Evolutionary conservation across 2,797 vertebrate species (phyloP).

Genomic region (Mormyrus proboscirostris): DNA sequence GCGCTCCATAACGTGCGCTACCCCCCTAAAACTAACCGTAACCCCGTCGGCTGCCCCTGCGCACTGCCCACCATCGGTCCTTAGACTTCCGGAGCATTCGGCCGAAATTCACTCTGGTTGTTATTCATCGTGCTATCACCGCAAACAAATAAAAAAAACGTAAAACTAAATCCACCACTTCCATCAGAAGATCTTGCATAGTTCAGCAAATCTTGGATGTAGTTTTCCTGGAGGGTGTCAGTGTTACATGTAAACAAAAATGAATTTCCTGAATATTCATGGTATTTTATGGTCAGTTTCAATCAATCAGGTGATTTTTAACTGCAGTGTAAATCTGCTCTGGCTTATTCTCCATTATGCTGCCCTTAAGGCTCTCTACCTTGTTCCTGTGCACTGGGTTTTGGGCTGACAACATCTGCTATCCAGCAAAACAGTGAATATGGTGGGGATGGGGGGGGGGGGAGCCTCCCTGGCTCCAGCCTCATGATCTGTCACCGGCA

Average conservation of each 20-base stretch:
- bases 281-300: slow-evolving; percentile 2
- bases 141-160: background rate
- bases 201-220: background rate
- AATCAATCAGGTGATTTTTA: slow-evolving; percentile 24
- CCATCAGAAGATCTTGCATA: background rate
- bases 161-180: background rate
- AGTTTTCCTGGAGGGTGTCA: background rate
- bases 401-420: slow-evolving; percentile 64
- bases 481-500: slow-evolving; percentile 71
- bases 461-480: slow-evolving; percentile 58
- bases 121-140: background rate
- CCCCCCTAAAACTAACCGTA: slow-evolving; percentile 45
- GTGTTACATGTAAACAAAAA: background rate
- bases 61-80: slow-evolving; percentile 19
- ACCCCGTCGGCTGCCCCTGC: slow-evolving; percentile 32
- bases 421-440: slow-evolving; percentile 78
- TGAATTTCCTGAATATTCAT: background rate
- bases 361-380: slow-evolving; percentile 6
- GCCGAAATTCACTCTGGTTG: background rate
- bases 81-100: background rate
- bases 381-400: slow-evolving; percentile 21
- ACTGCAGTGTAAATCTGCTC: slow-evolving; percentile 23
- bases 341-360: background rate
- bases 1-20: slow-evolving; percentile 27
- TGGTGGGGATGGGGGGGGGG: slow-evolving; percentile 62